Percentiles rank a stretch among this genome's conserved stretches.
These are phyloP conservation scores for Leptobrachium ailaonicum DNA, from an alignment of 2,113 vertebrate genomes.

Conservation along the genomic window DNA sequence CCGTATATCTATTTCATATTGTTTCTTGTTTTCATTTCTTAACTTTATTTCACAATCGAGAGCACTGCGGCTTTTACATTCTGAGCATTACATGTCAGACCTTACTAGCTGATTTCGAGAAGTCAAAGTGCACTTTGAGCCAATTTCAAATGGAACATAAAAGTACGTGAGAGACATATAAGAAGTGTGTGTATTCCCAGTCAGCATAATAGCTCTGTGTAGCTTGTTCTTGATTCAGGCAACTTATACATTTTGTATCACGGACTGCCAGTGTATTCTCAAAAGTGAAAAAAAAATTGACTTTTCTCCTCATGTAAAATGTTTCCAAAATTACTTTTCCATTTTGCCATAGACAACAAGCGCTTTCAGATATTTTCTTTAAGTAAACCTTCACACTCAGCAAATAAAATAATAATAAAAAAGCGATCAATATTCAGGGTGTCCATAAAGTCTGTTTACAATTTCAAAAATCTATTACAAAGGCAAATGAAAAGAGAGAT, in stretches of 20 bases:
- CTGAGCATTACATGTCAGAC: constrained; percentile 35
- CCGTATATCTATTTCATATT: background rate
- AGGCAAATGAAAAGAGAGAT: too few relatives aligned
- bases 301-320: constrained; percentile 29
- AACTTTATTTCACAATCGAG: constrained; percentile 33
- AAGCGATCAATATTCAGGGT: too few relatives aligned
- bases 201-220: constrained; percentile 49
- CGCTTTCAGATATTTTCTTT: background rate
- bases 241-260: constrained; percentile 44
- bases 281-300: constrained; percentile 21
- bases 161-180: constrained; percentile 49
- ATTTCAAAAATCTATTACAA: too few relatives aligned
- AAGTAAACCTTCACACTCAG: background rate
- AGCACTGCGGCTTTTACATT: constrained; percentile 30
- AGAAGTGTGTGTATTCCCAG: constrained; percentile 44
- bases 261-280: constrained; percentile 30
- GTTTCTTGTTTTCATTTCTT: constrained; percentile 27
- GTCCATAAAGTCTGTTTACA: too few relatives aligned
- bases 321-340: constrained; percentile 19
- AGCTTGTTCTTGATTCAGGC: constrained; percentile 43
- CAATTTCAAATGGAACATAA: constrained; percentile 51
- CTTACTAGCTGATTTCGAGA: constrained; percentile 48
- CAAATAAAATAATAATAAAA: background rate
- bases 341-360: background rate
- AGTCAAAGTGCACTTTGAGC: constrained; percentile 50